Conservation (phyloP, 2,888 invertebrate species). For the Ophion obscuratus region DNA sequence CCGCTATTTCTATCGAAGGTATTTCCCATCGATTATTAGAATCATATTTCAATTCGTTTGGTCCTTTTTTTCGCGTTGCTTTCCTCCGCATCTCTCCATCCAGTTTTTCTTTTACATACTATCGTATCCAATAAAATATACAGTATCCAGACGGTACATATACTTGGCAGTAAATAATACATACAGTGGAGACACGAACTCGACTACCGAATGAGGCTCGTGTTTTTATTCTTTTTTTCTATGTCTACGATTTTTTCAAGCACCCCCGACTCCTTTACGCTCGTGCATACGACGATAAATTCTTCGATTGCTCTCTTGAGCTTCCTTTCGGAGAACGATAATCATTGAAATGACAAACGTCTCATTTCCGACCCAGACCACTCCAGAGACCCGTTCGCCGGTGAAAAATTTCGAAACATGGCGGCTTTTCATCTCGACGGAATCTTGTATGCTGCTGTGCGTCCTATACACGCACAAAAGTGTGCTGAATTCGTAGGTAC, state of each 20-base stretch:
- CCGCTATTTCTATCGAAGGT: conserved; percentile 58
- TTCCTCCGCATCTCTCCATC: not conserved
- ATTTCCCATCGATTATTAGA: conserved; percentile 61
- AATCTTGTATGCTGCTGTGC: no score
- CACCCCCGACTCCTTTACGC: no score
- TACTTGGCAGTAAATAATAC: not conserved
- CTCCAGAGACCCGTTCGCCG: no score
- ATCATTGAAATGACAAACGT: no score
- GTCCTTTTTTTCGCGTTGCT: not conserved
- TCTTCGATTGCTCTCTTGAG: no score
- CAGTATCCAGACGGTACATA: not conserved
- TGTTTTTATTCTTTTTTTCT: conserved; percentile 8
- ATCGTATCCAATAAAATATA: not conserved
- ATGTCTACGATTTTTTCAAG: no score
- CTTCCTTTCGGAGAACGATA: no score
- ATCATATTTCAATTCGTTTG: conserved; percentile 50
- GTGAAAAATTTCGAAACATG: not conserved
- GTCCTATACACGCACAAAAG: no score
- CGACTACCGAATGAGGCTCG: conserved; percentile 22
- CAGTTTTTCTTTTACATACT: not conserved
- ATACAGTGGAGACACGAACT: conserved; percentile 10
- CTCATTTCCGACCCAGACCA: no score
- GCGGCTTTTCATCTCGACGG: no score
- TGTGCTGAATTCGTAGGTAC: not conserved
- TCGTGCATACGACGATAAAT: no score